Conservation (phyloP, 1,140 invertebrate species). For the Hylaeus volcanicus region DNA sequence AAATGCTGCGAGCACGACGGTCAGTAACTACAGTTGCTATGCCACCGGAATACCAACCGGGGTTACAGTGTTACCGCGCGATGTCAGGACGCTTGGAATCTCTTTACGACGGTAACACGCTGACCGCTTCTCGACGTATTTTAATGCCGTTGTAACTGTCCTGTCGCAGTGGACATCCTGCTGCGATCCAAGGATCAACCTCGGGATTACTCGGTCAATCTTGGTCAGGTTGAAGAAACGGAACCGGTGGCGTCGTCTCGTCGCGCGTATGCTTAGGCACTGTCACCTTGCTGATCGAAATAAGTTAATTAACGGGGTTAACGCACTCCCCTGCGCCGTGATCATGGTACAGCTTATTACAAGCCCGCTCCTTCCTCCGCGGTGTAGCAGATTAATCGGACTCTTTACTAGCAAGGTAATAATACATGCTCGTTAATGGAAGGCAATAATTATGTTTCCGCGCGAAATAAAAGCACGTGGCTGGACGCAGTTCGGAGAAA, state of each 20-base stretch:
- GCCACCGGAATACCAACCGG: constrained; percentile 44
- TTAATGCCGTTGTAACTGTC: constrained; percentile 43
- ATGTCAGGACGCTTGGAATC: constrained; percentile 46
- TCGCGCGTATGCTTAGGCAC: not conserved
- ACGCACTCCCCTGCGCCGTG: not conserved
- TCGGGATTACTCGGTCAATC: constrained; percentile 19
- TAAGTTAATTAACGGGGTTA: constrained; percentile 17
- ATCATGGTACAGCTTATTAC: not conserved
- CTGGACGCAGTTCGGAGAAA: not conserved
- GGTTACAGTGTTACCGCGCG: constrained; percentile 46
- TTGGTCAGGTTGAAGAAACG: not conserved
- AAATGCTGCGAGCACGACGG: constrained; percentile 19
- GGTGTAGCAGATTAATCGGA: constrained; percentile 18
- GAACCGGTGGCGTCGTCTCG: no score
- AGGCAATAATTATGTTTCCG: not conserved
- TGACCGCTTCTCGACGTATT: constrained; percentile 42
- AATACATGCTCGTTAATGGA: not conserved
- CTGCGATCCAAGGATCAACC: constrained; percentile 14
- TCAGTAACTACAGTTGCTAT: constrained; percentile 34
- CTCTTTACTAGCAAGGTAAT: constrained; percentile 5
- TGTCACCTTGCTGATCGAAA: not conserved
- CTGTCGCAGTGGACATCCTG: constrained; percentile 2
- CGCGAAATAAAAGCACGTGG: constrained; percentile 8
- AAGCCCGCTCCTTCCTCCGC: not conserved
- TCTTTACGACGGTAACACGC: constrained; percentile 39